These are phyloP conservation scores for Rhyacophila brunnea DNA, from an alignment of 1,140 invertebrate species.

Conservation along the genomic window DNA sequence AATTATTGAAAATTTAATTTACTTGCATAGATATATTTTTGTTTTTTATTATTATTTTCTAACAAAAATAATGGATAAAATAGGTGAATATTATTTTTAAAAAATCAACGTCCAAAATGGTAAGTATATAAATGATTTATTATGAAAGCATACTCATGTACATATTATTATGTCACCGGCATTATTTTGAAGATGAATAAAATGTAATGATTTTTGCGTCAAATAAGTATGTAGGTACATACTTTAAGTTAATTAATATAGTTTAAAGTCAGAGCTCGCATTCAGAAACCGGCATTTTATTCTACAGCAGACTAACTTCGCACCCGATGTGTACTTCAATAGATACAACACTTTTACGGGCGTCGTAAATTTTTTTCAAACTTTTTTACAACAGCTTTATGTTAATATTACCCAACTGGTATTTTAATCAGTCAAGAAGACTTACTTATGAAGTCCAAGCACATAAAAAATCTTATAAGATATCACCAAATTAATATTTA, in stretches of 20 bases:
- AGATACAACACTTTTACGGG: conserved; percentile 22
- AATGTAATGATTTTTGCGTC: too few species aligned
- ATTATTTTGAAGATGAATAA: too few species aligned
- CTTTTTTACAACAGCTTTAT: conserved; percentile 24
- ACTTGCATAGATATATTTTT: too few species aligned
- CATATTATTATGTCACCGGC: too few species aligned
- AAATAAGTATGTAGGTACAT: not conserved
- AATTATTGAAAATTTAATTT: too few species aligned
- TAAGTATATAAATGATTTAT: too few species aligned
- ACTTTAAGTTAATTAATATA: not conserved
- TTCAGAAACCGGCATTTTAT: too few species aligned
- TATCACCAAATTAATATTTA: not conserved
- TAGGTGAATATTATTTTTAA: too few species aligned
- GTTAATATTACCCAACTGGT: conserved; percentile 30
- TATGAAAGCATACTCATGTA: too few species aligned
- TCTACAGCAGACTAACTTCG: conserved; percentile 1
- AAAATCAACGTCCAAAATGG: too few species aligned
- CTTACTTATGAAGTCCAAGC: not conserved
- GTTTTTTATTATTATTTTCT: too few species aligned
- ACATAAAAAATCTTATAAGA: not conserved
- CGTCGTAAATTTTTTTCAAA: conserved; percentile 21
- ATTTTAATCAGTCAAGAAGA: conserved; percentile 28
- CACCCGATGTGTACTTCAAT: conserved; percentile 14
- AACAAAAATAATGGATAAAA: too few species aligned
- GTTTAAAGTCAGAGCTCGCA: conserved; percentile 1